A percentile compares a stretch with the other conserved stretches of the same genome.
Evolutionary conservation across 2,113 vertebrate species (phyloP).

Genomic region (Saguinus midas): DNA sequence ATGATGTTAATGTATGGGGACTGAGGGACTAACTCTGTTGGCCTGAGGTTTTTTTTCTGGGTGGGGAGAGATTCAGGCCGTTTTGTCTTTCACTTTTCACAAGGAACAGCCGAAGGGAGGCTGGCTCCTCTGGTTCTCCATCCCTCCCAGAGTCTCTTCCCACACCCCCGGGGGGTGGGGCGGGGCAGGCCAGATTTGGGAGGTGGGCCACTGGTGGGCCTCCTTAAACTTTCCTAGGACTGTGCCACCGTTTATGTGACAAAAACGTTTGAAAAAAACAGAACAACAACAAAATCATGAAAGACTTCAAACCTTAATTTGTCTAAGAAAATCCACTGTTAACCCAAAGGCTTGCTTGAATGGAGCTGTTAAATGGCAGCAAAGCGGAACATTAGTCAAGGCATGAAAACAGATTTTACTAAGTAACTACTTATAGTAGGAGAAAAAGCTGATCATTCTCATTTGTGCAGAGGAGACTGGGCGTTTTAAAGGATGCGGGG

Average conservation of each 20-base stretch:
- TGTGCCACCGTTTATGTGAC: not conserved
- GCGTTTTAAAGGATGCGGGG: not conserved
- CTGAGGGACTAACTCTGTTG: not conserved
- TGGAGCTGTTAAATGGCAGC: not conserved
- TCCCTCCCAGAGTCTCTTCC: not conserved
- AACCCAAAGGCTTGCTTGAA: not conserved
- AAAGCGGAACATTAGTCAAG: too few relatives aligned
- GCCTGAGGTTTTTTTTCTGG: not conserved
- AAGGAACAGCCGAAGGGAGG: not conserved
- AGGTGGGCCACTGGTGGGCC: too few relatives aligned
- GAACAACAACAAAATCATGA: not conserved
- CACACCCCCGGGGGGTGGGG: too few relatives aligned
- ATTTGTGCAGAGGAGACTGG: not conserved
- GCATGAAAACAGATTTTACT: not conserved
- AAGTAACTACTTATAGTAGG: rapidly evolving
- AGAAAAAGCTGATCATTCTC: not conserved
- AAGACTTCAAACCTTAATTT: not conserved
- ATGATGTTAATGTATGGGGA: too few relatives aligned
- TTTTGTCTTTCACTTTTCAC: not conserved
- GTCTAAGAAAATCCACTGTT: not conserved
- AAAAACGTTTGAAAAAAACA: not conserved
- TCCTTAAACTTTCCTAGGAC: not conserved
- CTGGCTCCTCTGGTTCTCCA: too few relatives aligned
- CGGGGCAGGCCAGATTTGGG: not conserved
- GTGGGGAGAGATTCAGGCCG: not conserved